These are phyloP conservation scores for Orientallactaga sibirica DNA, from an alignment of 2,797 vertebrate species.

Conservation along the genomic window DNA sequence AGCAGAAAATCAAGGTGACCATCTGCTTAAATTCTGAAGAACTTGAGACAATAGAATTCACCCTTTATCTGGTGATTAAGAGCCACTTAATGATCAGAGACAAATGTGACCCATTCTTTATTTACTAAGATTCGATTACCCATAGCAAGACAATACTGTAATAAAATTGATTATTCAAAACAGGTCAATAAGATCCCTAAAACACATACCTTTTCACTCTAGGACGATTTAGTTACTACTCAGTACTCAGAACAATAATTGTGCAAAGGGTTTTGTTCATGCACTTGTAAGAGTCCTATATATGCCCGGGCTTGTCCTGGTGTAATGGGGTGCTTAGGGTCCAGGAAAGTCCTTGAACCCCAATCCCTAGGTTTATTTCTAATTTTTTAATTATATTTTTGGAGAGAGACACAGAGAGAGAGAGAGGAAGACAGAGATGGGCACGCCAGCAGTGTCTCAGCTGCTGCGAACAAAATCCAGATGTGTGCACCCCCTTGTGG, in stretches of 20 bases:
- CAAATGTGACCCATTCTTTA: neutral
- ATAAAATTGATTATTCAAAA: neutral
- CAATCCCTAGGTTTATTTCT: too few relatives aligned
- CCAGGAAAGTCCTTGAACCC: too few relatives aligned
- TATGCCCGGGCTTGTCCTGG: too few relatives aligned
- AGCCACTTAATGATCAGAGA: neutral
- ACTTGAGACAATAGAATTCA: neutral
- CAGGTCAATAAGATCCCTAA: neutral
- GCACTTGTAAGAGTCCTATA: neutral
- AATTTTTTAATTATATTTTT: too few relatives aligned
- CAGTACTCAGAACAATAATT: neutral
- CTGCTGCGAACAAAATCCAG: too few relatives aligned
- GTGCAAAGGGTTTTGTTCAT: neutral
- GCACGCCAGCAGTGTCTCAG: too few relatives aligned
- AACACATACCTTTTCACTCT: neutral
- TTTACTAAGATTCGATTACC: neutral
- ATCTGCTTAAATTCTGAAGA: conserved; percentile 4
- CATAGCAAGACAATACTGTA: neutral
- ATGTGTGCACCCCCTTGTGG: too few relatives aligned
- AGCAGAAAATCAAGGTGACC: neutral
- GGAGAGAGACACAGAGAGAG: too few relatives aligned
- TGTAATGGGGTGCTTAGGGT: too few relatives aligned
- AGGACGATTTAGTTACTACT: neutral
- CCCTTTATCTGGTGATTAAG: neutral
- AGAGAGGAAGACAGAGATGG: too few relatives aligned